Base-by-base conservation (phyloP, 2,797 vertebrate genomes). In the Chromis chromis region DNA sequence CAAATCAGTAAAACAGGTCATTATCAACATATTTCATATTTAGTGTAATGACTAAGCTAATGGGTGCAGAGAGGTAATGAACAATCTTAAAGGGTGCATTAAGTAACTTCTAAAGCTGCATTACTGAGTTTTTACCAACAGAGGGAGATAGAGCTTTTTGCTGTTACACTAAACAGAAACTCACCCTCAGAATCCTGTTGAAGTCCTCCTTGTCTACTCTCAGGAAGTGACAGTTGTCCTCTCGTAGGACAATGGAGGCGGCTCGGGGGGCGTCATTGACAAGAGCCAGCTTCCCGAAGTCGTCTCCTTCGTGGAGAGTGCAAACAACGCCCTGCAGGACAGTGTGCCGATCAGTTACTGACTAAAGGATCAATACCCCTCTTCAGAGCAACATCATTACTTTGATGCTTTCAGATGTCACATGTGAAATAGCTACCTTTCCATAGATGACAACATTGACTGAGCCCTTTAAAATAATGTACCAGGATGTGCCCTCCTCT, bases 401-500 rank as follows among this genome's bases (percentile, higher is more conserved):
- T 1, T 9, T 39, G 7, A 42, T 24, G 25, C 33, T 33, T 65
- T 61, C 19, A 65, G 13, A 48, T n/a, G 2, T 1, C 46, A 1
- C 16, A 2, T 27, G 24, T 52, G 11, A 46, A 64, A 86, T 19
- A 79, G 88, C 39, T 94, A 99, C 98, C 96, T 99, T 99, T 82
- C 98, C 98, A 84, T 99, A 98, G 93, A 99, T 99, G 91, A 99
- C 97, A 72, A 99, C 98, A 11, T 99, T 99, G 84, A 99, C 97
- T 0, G 98, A 99, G 89, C 98, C 98, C 89, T 98, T 99, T 63
- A 99, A 93, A 88, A 99, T 98, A 90, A 99, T 99, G 93, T 99
- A 99, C 98, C 98, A 99, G 24, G 98, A 99, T 57, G 97, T 99
- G 48, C 98, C 98, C 91, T 99, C 98, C 94, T 99, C 98, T 54